These are phyloP conservation scores for Narcine bancroftii DNA, from an alignment of 2,113 vertebrate species.

Conservation along the genomic window DNA sequence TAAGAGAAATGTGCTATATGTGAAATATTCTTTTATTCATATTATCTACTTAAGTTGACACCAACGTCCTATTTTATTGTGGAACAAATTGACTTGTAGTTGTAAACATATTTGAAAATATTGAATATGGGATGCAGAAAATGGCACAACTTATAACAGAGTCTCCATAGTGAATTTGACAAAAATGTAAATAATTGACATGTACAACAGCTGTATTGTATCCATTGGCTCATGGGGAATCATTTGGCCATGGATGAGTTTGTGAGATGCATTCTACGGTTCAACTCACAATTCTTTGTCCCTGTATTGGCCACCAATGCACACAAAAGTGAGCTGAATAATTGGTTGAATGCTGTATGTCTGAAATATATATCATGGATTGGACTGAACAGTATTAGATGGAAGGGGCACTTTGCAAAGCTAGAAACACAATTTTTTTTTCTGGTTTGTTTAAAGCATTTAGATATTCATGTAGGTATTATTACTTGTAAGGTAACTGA, in stretches of 20 bases:
- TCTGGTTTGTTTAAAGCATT: background rate
- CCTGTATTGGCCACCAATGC: background rate
- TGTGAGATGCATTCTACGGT: background rate
- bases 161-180: no score
- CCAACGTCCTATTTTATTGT: background rate
- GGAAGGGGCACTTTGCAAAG: background rate
- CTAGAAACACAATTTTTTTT: background rate
- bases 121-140: background rate
- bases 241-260: background rate
- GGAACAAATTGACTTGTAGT: background rate
- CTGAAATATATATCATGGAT: background rate
- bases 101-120: background rate
- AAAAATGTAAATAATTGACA: background rate
- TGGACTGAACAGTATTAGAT: background rate
- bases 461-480: background rate
- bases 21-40: background rate
- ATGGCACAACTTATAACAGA: background rate
- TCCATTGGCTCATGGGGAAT: background rate
- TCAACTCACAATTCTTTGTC: no score
- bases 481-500: background rate
- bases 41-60: background rate
- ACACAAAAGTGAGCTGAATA: background rate
- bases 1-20: background rate
- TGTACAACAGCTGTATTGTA: background rate
- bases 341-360: background rate